Evolutionary conservation across 1,140 invertebrate species (phyloP), one percentile per base, ranked within the genome.

Genomic region (Halyomorpha halys): DNA sequence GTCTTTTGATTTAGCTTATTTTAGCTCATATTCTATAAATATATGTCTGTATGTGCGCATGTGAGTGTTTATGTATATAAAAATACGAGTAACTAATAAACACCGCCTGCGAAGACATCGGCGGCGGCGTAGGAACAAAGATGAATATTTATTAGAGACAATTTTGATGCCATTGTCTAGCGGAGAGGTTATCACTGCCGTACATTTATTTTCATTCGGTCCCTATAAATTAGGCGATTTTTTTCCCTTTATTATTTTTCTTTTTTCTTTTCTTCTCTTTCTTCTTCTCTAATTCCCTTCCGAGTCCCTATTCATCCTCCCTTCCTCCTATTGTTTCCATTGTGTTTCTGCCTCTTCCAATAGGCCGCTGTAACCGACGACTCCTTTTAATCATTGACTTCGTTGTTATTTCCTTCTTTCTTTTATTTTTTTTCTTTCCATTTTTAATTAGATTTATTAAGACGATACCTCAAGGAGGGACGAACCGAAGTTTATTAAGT

Each of bases 361-460:
- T 21, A 19, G n/a, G 47, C 47, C 47, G n/a, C 47, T 49, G 21
- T 19, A 21, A 49, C n/a, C 47, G 47, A 21, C 47, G n/a, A 49
- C 11, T 39, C 34, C 34, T 21, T 49, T 21, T 49, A 49, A 49
- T 49, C 47, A 49, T 49, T 49, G n/a, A 49, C 21, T 49, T 49
- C 21, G n/a, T 49, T 49, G n/a, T 49, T 49, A 19, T 49, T 49
- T 21, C 21, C 47, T 21, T 21, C 47, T 19, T 21, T 15, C 15
- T 19, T 49, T 47, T 47, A 3, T 13, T 47, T 15, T 47, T 18
- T 49, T 49, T 49, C 34, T 39, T 39, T 13, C 34, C 34, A 39
- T 49, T 18, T 49, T 49, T 49, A 49, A 49, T 49, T 49, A 49
- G 47, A 49, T 49, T 49, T 49, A 49, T 49, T 49, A 49, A 39